A percentile compares a stretch with the other conserved stretches of the same genome.
phyloP scores from a whole-genome alignment of 1,140 invertebrate genomes.

The Temnothorax nylanderi region DNA sequence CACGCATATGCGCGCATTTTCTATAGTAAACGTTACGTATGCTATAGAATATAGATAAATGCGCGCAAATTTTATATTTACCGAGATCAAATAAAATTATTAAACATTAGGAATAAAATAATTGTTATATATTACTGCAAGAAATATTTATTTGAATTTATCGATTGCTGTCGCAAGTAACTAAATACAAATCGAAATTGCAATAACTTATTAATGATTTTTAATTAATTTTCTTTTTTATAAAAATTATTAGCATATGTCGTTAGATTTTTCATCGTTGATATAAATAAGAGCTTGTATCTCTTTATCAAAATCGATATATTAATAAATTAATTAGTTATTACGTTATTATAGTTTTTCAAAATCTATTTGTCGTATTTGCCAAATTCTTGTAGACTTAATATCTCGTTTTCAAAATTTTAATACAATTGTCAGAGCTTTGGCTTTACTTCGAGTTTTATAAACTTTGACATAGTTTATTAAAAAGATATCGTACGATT shows the following conservation, averaged over 20 bases:
- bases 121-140: background rate
- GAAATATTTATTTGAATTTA: background rate
- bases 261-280: too few species aligned
- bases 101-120: background rate
- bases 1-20: too few species aligned
- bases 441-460: background rate
- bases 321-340: too few species aligned
- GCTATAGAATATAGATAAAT: too few species aligned
- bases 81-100: background rate
- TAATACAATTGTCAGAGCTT: background rate
- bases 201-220: background rate
- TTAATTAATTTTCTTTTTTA: background rate
- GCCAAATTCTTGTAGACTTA: background rate
- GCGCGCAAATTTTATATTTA: too few species aligned
- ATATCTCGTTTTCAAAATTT: background rate
- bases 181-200: background rate
- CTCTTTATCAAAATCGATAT: too few species aligned
- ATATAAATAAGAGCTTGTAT: too few species aligned
- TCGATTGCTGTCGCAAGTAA: background rate
- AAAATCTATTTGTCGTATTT: background rate
- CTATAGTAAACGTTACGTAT: too few species aligned
- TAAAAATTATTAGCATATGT: background rate
- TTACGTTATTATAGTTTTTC: background rate
- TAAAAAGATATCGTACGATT: too few species aligned
- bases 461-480: too few species aligned